A percentile compares a stretch with the other conserved stretches of the same genome.
phyloP scores from a whole-genome alignment of 2,113 vertebrate genomes.

The Dendropsophus ebraccatus region DNA sequence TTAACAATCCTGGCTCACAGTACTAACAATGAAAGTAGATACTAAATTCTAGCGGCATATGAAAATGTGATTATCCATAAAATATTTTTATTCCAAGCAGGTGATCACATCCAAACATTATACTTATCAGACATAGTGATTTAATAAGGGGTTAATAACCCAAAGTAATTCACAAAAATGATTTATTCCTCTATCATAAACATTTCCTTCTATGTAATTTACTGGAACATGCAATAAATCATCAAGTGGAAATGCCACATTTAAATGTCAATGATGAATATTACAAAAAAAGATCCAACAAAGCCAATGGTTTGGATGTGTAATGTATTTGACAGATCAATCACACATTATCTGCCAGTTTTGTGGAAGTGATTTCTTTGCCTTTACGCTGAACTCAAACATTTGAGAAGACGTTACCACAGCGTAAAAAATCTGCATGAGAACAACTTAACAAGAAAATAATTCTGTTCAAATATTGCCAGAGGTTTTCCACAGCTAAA shows the following conservation, averaged over 20 bases:
- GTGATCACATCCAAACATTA: neutral
- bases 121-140: neutral
- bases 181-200: neutral
- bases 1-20: neutral
- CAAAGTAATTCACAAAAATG: neutral
- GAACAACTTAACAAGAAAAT: conserved; percentile 34
- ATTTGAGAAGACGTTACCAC: conserved; percentile 1
- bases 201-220: neutral
- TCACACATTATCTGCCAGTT: conserved; percentile 27
- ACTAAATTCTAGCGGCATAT: neutral
- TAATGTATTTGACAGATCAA: conserved; percentile 36
- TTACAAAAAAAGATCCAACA: conserved; percentile 11
- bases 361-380: conserved; percentile 1
- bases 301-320: neutral
- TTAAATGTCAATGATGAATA: conserved; percentile 35
- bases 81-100: neutral
- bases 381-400: conserved; percentile 11
- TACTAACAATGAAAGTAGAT: neutral
- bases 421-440: conserved; percentile 14
- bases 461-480: conserved; percentile 47
- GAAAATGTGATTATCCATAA: neutral
- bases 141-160: neutral
- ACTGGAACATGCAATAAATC: conserved; percentile 38
- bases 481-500: conserved; percentile 36
- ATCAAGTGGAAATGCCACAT: conserved; percentile 26